phyloP scores from a whole-genome alignment of 1,140 invertebrate species.

The Nilaparvata lugens region DNA sequence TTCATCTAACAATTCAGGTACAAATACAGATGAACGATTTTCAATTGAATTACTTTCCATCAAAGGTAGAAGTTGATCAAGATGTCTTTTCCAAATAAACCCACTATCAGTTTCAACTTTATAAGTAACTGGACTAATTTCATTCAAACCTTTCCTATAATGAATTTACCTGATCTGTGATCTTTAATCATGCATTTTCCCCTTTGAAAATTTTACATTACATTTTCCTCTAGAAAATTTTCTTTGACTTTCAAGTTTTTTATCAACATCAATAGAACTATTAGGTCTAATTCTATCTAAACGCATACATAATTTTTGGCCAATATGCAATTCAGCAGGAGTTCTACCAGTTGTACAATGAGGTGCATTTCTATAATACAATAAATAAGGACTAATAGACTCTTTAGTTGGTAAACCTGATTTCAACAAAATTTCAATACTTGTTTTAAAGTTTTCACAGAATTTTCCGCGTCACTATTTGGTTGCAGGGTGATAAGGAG shows the following conservation, averaged over 20 bases:
- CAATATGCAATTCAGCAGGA: constrained; percentile 19
- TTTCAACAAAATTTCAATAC: not conserved
- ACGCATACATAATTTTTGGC: constrained; percentile 15
- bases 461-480: constrained; percentile 31
- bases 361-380: constrained; percentile 9
- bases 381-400: not conserved
- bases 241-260: not conserved
- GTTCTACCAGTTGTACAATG: constrained; percentile 14
- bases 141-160: too few species aligned
- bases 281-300: not conserved
- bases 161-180: too few species aligned
- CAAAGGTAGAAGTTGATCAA: too few species aligned
- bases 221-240: not conserved
- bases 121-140: too few species aligned
- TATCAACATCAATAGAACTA: too few species aligned
- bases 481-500: constrained; percentile 20
- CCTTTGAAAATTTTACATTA: constrained; percentile 6
- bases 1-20: too few species aligned
- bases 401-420: not conserved
- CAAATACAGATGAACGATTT: too few species aligned
- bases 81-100: too few species aligned
- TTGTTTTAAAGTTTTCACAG: constrained; percentile 13
- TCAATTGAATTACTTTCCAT: too few species aligned
- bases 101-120: too few species aligned
- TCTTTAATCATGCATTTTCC: too few species aligned